phyloP scores from a whole-genome alignment of 2,797 vertebrate species.

The Darevskia mixta region DNA sequence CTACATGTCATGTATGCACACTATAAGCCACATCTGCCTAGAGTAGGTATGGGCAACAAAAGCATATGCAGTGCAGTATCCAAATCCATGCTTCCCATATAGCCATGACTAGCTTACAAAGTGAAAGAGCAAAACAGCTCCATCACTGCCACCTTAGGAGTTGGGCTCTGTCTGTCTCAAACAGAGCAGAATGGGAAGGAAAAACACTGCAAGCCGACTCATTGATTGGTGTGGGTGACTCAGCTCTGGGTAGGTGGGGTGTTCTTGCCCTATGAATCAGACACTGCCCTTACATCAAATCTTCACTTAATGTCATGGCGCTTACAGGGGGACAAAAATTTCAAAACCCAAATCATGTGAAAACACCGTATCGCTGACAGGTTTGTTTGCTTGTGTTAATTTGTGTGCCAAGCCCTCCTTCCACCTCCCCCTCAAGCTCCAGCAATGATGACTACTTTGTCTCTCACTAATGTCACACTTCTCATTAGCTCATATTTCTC shows the following conservation, averaged over 20 bases:
- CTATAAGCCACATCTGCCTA: neutral
- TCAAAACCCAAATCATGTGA: neutral
- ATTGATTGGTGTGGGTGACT: neutral
- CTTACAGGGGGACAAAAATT: neutral
- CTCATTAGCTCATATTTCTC: neutral
- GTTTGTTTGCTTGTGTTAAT: neutral
- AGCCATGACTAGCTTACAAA: slow-evolving; percentile 8
- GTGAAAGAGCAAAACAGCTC: neutral
- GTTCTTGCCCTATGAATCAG: neutral
- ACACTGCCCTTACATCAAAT: neutral
- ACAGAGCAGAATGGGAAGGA: neutral
- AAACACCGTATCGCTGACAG: neutral
- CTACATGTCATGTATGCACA: neutral
- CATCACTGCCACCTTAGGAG: neutral
- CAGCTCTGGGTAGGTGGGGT: rapidly evolving
- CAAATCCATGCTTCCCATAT: neutral
- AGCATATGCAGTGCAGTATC: neutral
- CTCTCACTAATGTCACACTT: neutral
- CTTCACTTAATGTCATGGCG: neutral
- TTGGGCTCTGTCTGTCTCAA: neutral
- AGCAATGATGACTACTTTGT: neutral
- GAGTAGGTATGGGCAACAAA: neutral
- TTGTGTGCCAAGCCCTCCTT: neutral
- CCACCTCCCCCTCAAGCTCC: neutral
- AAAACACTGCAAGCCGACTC: neutral